Percentiles rank a stretch among this genome's conserved stretches.
Evolutionary conservation across 1,140 invertebrate species (phyloP).

Genomic region (Acromyrmex echinatior): DNA sequence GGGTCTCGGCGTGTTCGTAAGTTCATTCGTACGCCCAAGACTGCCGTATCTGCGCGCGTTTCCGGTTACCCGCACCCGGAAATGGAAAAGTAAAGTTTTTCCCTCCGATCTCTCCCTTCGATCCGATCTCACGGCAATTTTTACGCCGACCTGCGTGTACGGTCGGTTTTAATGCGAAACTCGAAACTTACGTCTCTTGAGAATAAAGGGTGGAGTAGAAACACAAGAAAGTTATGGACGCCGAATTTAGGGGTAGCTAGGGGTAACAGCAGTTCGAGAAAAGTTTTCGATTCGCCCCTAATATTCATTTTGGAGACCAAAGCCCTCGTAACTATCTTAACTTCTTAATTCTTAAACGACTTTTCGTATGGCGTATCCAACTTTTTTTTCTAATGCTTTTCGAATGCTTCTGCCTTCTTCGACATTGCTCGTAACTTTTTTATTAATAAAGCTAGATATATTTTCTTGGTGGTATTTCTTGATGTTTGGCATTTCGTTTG

Average conservation of each 20-base stretch:
- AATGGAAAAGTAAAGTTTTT: conserved; percentile 51
- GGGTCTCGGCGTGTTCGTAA: conserved; percentile 32
- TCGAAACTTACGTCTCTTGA: conserved; percentile 53
- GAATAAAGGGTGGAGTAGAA: conserved; percentile 3
- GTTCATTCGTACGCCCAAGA: conserved; percentile 49
- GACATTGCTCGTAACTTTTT: too few species aligned
- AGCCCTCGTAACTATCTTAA: not conserved
- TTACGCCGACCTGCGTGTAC: conserved; percentile 36
- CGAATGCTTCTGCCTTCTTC: too few species aligned
- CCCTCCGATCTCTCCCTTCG: not conserved
- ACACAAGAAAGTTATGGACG: conserved; percentile 26
- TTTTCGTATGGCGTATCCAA: too few species aligned
- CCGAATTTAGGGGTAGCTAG: not conserved
- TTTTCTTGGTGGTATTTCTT: too few species aligned
- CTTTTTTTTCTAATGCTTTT: too few species aligned
- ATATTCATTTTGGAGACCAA: conserved; percentile 12
- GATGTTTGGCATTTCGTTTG: too few species aligned
- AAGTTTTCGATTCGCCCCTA: conserved; percentile 4
- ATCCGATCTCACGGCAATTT: conserved; percentile 16
- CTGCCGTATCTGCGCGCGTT: conserved; percentile 16
- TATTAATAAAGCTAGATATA: too few species aligned
- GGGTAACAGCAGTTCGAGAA: not conserved
- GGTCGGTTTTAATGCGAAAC: conserved; percentile 43
- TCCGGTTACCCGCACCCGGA: conserved; percentile 28
- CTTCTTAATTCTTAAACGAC: too few species aligned